Base-by-base conservation (phyloP, 2,888 invertebrate species). In the Polietes domitor region DNA sequence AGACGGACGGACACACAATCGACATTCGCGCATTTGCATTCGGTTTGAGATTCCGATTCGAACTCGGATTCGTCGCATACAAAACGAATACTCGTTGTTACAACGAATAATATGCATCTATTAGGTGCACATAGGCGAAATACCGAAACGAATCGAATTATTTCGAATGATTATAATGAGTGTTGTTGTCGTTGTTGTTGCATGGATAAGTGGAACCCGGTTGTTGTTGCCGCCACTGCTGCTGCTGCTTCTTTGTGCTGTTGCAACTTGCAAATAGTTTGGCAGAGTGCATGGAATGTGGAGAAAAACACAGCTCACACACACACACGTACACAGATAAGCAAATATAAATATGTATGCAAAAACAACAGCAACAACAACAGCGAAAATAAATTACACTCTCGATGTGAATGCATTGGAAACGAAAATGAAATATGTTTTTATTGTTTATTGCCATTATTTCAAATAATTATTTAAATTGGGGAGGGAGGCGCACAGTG, bases 361-460 rank as follows among this genome's bases (percentile, higher is more conserved):
- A 80, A 77, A 77, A 79, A 68, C 61, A 43, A 72, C 26, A 77
- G 37, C 74, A 47, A 73, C 81, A 41, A 74, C 26, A 63, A 63
- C 37, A 47, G 26, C 10, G 58, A 50, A 74, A 76, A 76, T 37
- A 76, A 61, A 50, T 68, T 68, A 68, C 68, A 24, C 68, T 61
- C 61, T 68, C 43, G 43, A 68, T 68, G 61, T 61, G 41, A 68
- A 68, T 68, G 68, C 68, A 68, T 68, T 68, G 68, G 68, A 68
- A 68, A 68, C 68, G 43, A 68, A 68, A 68, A 68, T 68, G 68
- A 68, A 68, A 43, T 68, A 68, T 68, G 68, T 68, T 68, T 68
- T 68, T 68, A 68, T 68, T 68, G 68, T 68, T 68, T 68, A 68
- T 41, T 68, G 68, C 43, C 68, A 68, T 68, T 68, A 68, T 68